Conservation (phyloP, 2,113 vertebrate genomes). For the Microtus richardsoni region DNA sequence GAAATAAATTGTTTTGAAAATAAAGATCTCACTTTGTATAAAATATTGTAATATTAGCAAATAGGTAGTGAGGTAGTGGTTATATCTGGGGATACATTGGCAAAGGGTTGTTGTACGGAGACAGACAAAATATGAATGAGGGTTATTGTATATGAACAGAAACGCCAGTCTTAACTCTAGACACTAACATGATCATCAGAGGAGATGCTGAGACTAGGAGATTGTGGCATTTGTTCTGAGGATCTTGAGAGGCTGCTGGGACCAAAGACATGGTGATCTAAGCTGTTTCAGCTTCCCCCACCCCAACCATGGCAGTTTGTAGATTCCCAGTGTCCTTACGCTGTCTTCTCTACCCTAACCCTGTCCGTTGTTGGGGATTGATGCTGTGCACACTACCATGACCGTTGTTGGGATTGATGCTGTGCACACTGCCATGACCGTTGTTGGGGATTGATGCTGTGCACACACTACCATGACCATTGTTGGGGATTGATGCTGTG, state of each 20-base stretch:
- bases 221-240: neutral
- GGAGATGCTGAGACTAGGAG: neutral
- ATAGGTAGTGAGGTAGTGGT: neutral
- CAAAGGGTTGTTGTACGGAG: neutral
- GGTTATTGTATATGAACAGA: neutral
- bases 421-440: neutral
- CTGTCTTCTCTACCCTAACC: neutral
- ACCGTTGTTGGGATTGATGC: too few species aligned
- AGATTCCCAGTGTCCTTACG: neutral
- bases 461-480: neutral
- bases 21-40: neutral
- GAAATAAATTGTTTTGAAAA: neutral
- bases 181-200: slow-evolving; percentile 2
- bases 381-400: neutral
- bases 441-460: neutral
- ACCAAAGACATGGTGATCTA: neutral
- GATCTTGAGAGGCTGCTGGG: neutral
- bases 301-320: neutral
- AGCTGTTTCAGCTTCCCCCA: neutral
- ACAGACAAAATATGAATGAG: neutral
- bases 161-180: neutral
- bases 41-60: slow-evolving; percentile 42
- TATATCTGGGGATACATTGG: neutral
- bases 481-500: neutral
- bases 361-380: neutral